Evolutionary conservation across 2,888 invertebrate species (phyloP).

Genomic region (Leucophenga montana): DNA sequence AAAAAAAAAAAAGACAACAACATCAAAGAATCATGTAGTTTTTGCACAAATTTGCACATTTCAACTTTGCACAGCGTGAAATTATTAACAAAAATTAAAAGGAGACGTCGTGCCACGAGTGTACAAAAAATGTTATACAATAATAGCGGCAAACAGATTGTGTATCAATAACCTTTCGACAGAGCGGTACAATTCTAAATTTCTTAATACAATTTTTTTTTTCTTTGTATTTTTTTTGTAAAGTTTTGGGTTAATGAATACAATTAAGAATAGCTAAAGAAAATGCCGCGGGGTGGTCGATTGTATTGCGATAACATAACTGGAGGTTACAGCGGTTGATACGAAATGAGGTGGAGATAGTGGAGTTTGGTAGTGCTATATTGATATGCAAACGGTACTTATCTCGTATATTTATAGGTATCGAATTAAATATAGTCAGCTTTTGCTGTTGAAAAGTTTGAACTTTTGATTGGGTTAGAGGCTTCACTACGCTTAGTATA

Average conservation of each 20-base stretch:
- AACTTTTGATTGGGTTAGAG: no score
- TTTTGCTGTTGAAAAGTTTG: no score
- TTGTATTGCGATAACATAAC: background rate
- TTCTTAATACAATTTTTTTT: background rate
- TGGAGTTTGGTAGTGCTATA: no score
- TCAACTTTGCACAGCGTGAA: conserved; percentile 49
- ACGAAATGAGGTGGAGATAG: no score
- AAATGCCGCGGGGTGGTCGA: conserved; percentile 2
- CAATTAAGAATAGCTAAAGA: conserved; percentile 2
- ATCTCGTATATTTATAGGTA: no score
- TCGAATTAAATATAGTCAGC: no score
- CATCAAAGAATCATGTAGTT: conserved; percentile 9
- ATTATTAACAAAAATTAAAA: conserved; percentile 35
- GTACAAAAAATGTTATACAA: background rate
- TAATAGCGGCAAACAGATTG: background rate
- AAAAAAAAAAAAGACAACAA: conserved; percentile 28
- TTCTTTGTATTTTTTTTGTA: background rate
- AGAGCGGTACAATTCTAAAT: no score
- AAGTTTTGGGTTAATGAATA: conserved; percentile 12
- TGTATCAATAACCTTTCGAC: conserved; percentile 13
- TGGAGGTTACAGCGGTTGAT: no score
- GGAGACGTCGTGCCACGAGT: background rate
- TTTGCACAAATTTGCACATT: conserved; percentile 24
- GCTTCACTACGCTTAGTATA: no score
- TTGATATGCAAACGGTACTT: no score